Evolutionary conservation across 1,140 invertebrate genomes (phyloP).

Genomic region (Psilanteris sp.): DNA sequence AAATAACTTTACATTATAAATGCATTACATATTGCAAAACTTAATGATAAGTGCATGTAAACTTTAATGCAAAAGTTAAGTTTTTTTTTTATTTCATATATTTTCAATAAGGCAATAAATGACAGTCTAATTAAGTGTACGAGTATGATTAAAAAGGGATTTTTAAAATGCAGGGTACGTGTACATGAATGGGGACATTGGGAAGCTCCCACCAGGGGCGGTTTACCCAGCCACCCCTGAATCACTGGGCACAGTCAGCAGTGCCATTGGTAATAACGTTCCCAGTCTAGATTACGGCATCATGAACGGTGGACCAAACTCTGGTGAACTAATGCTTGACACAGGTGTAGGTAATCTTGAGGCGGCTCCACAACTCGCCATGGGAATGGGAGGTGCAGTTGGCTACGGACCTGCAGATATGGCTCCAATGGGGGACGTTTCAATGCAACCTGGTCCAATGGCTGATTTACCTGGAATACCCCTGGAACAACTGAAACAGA

Average conservation of each 20-base stretch:
- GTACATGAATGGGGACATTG: constrained; percentile 90
- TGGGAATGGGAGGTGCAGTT: constrained; percentile 76
- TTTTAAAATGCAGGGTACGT: constrained; percentile 81
- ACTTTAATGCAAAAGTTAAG: no score
- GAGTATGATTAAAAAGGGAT: constrained; percentile 6
- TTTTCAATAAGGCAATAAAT: constrained; percentile 2
- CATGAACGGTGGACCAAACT: constrained; percentile 77
- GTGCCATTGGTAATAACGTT: constrained; percentile 71
- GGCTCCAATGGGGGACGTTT: constrained; percentile 71
- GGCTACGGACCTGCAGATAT: constrained; percentile 76
- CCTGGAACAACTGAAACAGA: constrained; percentile 87
- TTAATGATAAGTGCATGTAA: no score
- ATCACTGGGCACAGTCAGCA: constrained; percentile 74
- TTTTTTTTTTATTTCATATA: no score
- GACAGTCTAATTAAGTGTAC: neutral
- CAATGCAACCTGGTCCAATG: constrained; percentile 73
- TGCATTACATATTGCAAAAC: no score
- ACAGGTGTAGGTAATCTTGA: constrained; percentile 74
- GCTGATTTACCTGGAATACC: constrained; percentile 79
- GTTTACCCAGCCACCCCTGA: constrained; percentile 82
- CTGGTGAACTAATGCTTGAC: constrained; percentile 76
- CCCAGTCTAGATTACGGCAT: constrained; percentile 77
- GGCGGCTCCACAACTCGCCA: constrained; percentile 73
- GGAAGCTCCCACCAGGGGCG: constrained; percentile 85
- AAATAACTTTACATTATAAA: no score